Percentiles rank a stretch among this genome's conserved stretches.
Conservation (phyloP, 2,113 vertebrate genomes). For the Falco punctatus region DNA sequence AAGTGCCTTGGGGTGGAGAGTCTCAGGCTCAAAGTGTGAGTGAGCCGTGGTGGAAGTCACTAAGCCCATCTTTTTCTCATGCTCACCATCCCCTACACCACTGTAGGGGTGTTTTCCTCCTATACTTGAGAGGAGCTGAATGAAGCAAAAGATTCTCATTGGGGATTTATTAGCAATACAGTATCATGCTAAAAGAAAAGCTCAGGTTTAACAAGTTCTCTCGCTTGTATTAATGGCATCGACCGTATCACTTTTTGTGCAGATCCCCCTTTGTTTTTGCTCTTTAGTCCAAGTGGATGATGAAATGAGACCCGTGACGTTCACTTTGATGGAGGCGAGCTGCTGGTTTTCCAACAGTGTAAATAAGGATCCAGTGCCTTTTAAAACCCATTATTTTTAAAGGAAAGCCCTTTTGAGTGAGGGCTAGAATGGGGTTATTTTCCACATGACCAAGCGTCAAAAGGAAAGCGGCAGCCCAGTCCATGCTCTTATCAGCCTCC, state of each 20-base stretch:
- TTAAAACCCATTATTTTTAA: slow-evolving; percentile 40
- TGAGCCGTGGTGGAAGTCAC: background rate
- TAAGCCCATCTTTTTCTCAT: background rate
- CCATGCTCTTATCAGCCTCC: slow-evolving; percentile 18
- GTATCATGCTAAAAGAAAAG: background rate
- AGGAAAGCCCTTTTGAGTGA: slow-evolving; percentile 45
- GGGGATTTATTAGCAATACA: background rate
- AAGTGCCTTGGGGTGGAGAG: background rate
- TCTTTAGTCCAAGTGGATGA: background rate
- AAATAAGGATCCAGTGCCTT: slow-evolving; percentile 16
- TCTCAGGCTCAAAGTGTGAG: background rate
- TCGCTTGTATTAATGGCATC: background rate
- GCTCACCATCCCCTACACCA: background rate
- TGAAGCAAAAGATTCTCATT: background rate
- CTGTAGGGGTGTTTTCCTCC: background rate
- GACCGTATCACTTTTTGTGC: background rate
- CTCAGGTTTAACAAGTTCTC: background rate
- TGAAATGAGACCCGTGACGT: background rate
- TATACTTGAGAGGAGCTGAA: background rate
- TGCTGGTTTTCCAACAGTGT: background rate
- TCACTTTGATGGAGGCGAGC: slow-evolving; percentile 2
- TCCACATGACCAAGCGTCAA: slow-evolving; percentile 53
- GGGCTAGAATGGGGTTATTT: slow-evolving; percentile 43
- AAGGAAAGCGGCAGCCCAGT: slow-evolving; percentile 5
- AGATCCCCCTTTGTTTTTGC: background rate